Conservation (phyloP, 2,888 invertebrate species). For the Aethes cnicana region DNA sequence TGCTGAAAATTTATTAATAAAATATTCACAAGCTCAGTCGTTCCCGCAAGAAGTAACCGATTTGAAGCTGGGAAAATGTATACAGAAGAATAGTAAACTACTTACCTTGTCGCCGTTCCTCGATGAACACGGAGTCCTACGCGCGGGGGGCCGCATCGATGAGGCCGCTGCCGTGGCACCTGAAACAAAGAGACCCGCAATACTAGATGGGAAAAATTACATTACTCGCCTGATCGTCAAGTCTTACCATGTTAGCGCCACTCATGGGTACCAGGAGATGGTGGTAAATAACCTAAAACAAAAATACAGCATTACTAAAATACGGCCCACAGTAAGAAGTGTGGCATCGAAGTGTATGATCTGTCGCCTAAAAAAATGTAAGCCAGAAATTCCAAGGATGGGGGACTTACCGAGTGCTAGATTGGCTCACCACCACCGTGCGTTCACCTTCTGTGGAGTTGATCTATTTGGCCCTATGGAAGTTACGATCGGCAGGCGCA, state of each 20-base stretch:
- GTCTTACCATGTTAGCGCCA: background rate
- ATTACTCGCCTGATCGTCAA: background rate
- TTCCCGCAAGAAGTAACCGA: background rate
- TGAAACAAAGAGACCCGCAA: conserved; percentile 5
- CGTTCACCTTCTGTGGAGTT: background rate
- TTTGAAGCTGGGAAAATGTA: background rate
- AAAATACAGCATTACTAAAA: background rate
- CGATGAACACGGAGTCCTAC: background rate
- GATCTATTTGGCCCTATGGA: background rate
- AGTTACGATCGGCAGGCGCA: background rate
- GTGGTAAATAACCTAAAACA: conserved; percentile 2
- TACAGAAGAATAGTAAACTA: conserved; percentile 1
- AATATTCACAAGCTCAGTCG: background rate
- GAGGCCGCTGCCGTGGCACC: background rate
- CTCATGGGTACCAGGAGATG: conserved; percentile 1
- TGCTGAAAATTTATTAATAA: conserved; percentile 2
- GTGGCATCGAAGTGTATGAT: conserved; percentile 4
- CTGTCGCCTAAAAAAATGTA: conserved; percentile 1
- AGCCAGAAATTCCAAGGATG: conserved; percentile 2
- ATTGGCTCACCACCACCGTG: background rate
- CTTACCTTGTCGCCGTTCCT: conserved; percentile 6
- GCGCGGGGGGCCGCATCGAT: background rate
- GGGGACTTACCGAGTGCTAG: conserved; percentile 3
- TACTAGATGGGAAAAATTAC: background rate
- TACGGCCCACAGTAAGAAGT: conserved; percentile 3